Evolutionary conservation across 2,797 vertebrate species (phyloP), one percentile per base, ranked within the genome.

Genomic region (Hypotaenidia okinawae): DNA sequence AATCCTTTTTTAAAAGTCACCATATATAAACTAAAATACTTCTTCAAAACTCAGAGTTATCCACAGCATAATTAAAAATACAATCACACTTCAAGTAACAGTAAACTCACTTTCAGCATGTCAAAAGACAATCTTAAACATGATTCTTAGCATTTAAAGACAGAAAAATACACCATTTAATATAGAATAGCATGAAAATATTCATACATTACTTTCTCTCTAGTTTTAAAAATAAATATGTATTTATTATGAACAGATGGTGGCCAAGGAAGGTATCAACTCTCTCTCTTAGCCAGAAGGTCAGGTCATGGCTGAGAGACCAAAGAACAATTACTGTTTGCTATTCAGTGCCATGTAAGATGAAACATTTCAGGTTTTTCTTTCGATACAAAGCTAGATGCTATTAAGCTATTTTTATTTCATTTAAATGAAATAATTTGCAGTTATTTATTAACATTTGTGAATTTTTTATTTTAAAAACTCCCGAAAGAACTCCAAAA

Each of bases 261-360:
- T 91, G 83, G 86, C 86, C 94, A 97, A 91, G 90, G 93, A 96
- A 96, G 83, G 89, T 85, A 94, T 95, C 95, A 94, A 93, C 87
- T 93, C 87, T 83, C 82, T 86, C 92, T 90, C 81, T 63, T 57
- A 95, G 93, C 95, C 97, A 97, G 97, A 98, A 97, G 97, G 97
- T 97, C 96, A 96, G 96, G 97, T 97, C 96, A 97, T 97, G 97
- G 97, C 95, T 97, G 96, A 98, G 91, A 98, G 95, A 97, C 96
- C 94, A 95, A 96, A 97, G 96, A 97, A 97, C 97, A 97, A 98
- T 96, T 78, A 94, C 85, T 77, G 70, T 94, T 96, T 96, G 96
- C 94, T 88, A 72, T 88, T 94, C 79, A 93, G 83, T 93, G 81
- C 81, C 69, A 92, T n/a, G 37, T 85, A 91, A 49, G 87, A 96